Percentiles rank a stretch among this genome's conserved stretches.
Conservation (phyloP, 1,140 invertebrate genomes). For the Metopolophium dirhodum region DNA sequence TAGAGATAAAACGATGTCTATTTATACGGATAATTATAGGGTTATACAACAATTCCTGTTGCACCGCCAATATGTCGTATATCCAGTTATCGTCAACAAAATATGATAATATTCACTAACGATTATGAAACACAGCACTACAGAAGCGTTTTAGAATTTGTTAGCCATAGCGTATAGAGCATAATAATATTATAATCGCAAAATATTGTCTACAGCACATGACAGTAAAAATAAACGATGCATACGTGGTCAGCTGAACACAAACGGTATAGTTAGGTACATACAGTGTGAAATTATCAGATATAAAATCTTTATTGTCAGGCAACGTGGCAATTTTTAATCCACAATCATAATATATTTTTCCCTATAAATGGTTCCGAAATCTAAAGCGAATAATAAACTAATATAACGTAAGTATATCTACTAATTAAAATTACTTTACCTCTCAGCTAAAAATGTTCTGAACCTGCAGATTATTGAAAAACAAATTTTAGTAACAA, state of each 20-base stretch:
- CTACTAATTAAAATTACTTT: background rate
- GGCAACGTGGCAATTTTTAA: slow-evolving; percentile 7
- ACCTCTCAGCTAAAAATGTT: background rate
- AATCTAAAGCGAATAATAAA: background rate
- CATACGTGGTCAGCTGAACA: slow-evolving; percentile 32
- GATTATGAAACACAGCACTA: background rate
- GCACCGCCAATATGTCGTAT: background rate
- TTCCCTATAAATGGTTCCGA: background rate
- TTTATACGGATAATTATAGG: slow-evolving; percentile 39
- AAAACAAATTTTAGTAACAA: background rate
- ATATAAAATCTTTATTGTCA: slow-evolving; percentile 21
- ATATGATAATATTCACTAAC: background rate
- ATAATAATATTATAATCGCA: background rate
- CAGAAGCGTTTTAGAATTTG: background rate
- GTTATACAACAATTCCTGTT: background rate
- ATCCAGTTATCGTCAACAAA: background rate
- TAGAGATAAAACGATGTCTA: slow-evolving; percentile 4
- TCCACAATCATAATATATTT: background rate
- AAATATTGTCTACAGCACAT: background rate
- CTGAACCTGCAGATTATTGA: background rate
- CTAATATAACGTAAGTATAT: background rate
- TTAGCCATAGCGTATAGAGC: background rate
- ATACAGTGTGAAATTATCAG: background rate
- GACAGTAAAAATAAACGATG: slow-evolving; percentile 36
- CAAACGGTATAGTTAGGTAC: background rate